Evolutionary conservation across 2,113 vertebrate genomes (phyloP).

Genomic region (Alethe castanea): DNA sequence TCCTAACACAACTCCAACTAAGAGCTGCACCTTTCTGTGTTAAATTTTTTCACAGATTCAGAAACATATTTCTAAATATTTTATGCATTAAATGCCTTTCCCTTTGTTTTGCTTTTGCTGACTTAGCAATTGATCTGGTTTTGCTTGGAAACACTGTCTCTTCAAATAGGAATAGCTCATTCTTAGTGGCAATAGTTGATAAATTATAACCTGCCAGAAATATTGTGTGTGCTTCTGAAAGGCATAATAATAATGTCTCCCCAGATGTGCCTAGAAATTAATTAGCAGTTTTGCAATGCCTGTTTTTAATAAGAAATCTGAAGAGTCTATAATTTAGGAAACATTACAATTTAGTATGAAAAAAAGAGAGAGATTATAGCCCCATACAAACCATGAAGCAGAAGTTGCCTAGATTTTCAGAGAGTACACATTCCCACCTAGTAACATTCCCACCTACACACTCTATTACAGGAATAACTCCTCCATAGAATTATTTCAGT

Average conservation of each 20-base stretch:
- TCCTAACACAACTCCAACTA: background rate
- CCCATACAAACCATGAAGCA: background rate
- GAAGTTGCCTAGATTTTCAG: background rate
- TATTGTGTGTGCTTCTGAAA: background rate
- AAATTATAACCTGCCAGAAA: slow-evolving; percentile 3
- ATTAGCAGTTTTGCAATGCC: background rate
- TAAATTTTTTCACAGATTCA: background rate
- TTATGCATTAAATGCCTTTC: background rate
- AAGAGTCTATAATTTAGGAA: background rate
- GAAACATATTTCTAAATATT: background rate
- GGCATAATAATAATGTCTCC: background rate
- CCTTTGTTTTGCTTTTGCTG: background rate
- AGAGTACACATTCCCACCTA: background rate
- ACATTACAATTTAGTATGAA: background rate
- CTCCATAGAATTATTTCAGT: background rate
- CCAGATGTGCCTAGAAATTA: background rate
- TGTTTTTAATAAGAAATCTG: slow-evolving; percentile 20
- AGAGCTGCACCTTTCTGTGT: background rate
- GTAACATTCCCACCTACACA: background rate
- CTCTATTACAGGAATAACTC: background rate
- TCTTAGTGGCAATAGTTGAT: background rate
- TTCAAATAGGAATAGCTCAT: background rate
- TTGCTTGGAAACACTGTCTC: background rate
- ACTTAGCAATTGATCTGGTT: background rate
- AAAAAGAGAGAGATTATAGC: background rate